Conservation (phyloP, 2,113 vertebrate genomes). For the Hydrolagus affinis region DNA sequence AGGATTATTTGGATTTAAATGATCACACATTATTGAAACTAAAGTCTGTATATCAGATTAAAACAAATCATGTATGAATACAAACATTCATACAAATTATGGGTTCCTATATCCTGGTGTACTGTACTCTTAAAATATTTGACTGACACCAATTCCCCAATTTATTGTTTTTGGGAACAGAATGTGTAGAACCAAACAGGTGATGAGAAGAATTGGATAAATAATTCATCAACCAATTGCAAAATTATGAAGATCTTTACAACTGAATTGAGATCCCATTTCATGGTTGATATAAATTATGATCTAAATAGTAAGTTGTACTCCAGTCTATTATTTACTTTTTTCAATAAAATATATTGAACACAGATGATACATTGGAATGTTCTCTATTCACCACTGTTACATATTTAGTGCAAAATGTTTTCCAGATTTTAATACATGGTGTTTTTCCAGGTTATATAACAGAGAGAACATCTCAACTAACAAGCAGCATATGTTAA, state of each 20-base stretch:
- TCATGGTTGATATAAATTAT: neutral
- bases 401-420: conserved; percentile 32
- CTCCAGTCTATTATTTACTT: neutral
- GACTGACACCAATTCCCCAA: no score
- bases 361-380: conserved; percentile 49
- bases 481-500: conserved; percentile 51
- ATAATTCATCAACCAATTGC: neutral
- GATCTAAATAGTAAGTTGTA: neutral
- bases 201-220: neutral
- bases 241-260: neutral
- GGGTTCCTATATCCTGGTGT: no score
- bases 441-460: conserved; percentile 41
- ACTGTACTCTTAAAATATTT: no score
- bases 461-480: conserved; percentile 37
- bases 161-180: no score
- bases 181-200: neutral
- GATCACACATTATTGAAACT: no score
- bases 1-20: no score
- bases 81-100: no score
- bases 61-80: no score
- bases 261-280: neutral
- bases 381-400: conserved; percentile 39
- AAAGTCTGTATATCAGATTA: no score
- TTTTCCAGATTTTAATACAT: conserved; percentile 36
- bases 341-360: conserved; percentile 34